Base-by-base conservation (phyloP, 2,113 vertebrate species). In the Cairina moschata region DNA sequence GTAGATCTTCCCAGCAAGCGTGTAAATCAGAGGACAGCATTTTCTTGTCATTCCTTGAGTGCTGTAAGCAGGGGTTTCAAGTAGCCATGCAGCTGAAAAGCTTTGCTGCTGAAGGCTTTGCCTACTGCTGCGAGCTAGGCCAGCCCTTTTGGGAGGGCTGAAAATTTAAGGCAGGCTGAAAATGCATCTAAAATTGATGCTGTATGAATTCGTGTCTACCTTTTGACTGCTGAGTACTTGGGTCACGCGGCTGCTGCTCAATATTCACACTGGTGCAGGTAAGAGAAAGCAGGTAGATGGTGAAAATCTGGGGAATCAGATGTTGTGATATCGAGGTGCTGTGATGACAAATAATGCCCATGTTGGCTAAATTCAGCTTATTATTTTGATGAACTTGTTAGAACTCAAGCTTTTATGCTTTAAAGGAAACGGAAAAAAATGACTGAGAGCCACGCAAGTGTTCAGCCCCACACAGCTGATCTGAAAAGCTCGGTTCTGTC, bases 191-290 rank as follows among this genome's bases (percentile, higher is more conserved):
- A 65, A 81, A 40, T 15, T 36, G 15, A 42, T 55, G 32, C 59
- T 52, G 1, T 52, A 15, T 56, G 65, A 73, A 42, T 74, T 87
- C 18, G 73, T 83, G 7, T 50, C 21, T 78, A 11, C 12, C 5
- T 2, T n/a, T 69, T 65, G 42, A 50, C 9, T 89, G 89, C 11
- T 8, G 40, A 8, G 54, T 36, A 20, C 36, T 13, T 3, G 0
- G 6, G 28, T 83, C n/a, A 2, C 4, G 1, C 31, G 34, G 13
- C 42, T 91, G 22, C 9, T 58, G 8, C 28, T 32, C 67, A 44
- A 21, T 73, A 28, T 28, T 34, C n/a, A 63, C 36, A 59, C 23
- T 72, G 54, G 11, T 22, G 15, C 0, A 0, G 20, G 6, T 8
- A 59, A 18, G 13, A n/a, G 18, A 66, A 65, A 69, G 21, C n/a